A percentile compares a stretch with the other conserved stretches of the same genome.
These are phyloP conservation scores for Cheilosia vulpina DNA, from an alignment of 2,888 invertebrate genomes.

Conservation along the genomic window DNA sequence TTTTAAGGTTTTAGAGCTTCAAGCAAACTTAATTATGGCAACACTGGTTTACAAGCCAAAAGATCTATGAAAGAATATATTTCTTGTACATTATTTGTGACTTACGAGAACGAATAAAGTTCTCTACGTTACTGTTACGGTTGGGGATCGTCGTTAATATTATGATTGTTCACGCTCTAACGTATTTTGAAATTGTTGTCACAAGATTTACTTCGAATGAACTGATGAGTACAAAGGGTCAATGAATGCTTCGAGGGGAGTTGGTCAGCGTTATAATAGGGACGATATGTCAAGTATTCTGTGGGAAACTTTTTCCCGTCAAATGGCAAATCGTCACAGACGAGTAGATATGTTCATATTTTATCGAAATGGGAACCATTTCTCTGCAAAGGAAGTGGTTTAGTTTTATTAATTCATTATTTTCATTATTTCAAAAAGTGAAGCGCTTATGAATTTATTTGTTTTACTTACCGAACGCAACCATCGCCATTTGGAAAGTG, in stretches of 20 bases:
- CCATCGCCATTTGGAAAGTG: too few relatives aligned
- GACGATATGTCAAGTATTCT: background rate
- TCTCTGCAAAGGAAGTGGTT: too few relatives aligned
- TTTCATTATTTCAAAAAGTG: too few relatives aligned
- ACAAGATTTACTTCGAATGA: constrained; percentile 30
- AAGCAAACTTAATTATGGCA: too few relatives aligned
- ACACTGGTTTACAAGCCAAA: background rate
- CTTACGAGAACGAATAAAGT: constrained; percentile 27
- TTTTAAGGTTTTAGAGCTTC: too few relatives aligned
- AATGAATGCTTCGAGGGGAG: constrained; percentile 32
- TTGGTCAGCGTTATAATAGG: background rate
- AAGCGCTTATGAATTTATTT: too few relatives aligned
- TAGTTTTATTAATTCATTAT: too few relatives aligned
- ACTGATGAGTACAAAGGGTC: constrained; percentile 14
- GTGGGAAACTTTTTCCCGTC: background rate
- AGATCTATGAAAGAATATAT: background rate
- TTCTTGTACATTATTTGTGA: constrained; percentile 32
- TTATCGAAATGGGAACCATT: too few relatives aligned
- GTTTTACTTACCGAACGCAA: too few relatives aligned
- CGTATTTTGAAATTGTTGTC: constrained; percentile 44
- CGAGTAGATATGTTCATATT: background rate
- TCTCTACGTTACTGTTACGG: constrained; percentile 32
- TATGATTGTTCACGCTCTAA: constrained; percentile 56
- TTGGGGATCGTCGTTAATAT: constrained; percentile 49
- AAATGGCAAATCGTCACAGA: background rate